A percentile compares a stretch with the other conserved stretches of the same genome.
These are phyloP conservation scores for Pristiophorus japonicus DNA, from an alignment of 2,113 vertebrate genomes.

Conservation along the genomic window DNA sequence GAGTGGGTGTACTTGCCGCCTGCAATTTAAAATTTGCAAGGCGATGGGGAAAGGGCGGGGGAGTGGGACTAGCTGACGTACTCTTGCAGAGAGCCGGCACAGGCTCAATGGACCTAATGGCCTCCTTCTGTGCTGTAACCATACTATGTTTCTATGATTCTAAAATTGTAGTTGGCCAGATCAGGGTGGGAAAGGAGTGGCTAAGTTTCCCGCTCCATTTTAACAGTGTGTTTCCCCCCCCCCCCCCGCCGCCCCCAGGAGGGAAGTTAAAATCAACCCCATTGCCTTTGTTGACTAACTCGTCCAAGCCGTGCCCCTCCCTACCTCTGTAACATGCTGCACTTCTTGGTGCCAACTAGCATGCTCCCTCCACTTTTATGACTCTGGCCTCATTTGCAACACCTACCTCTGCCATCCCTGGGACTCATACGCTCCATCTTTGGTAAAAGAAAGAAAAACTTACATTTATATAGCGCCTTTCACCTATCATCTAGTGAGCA, in stretches of 20 bases:
- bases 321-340: not conserved
- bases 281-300: not conserved
- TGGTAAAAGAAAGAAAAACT: too few species aligned
- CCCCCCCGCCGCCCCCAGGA: too few species aligned
- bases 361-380: not conserved
- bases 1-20: not conserved
- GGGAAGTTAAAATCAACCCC: not conserved
- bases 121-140: too few species aligned
- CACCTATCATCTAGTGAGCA: too few species aligned
- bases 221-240: not conserved
- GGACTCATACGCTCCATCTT: not conserved
- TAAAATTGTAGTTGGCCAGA: not conserved
- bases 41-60: too few species aligned
- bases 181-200: not conserved
- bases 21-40: not conserved
- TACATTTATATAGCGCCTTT: too few species aligned
- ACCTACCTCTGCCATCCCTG: not conserved
- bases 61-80: too few species aligned
- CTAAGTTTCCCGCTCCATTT: not conserved
- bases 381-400: not conserved
- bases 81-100: too few species aligned
- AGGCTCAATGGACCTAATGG: too few species aligned
- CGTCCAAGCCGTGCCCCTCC: not conserved
- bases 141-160: too few species aligned
- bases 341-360: not conserved